These are phyloP conservation scores for Erannis defoliaria DNA, from an alignment of 2,888 invertebrate species.

Conservation along the genomic window DNA sequence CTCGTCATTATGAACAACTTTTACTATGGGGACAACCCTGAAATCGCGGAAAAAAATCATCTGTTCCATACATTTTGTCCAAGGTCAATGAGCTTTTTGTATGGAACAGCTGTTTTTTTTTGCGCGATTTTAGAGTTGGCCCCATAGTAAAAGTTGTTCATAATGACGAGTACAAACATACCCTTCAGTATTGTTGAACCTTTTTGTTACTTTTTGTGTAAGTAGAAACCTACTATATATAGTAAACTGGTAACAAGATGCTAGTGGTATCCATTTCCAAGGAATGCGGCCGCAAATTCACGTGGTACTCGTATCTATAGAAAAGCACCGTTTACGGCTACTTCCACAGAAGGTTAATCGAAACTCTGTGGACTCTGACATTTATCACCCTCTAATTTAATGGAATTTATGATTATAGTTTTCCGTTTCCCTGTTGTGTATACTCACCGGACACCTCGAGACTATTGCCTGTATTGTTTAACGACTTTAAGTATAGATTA, in stretches of 20 bases:
- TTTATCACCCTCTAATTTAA: constrained; percentile 63
- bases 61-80: no score
- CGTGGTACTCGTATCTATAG: constrained; percentile 42
- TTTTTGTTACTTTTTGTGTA: no score
- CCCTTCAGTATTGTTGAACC: no score
- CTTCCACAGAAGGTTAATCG: constrained; percentile 56
- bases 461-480: constrained; percentile 45
- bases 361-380: constrained; percentile 55
- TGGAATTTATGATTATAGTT: constrained; percentile 55
- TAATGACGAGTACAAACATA: no score
- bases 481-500: constrained; percentile 47
- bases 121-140: no score
- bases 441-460: constrained; percentile 46
- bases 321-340: constrained; percentile 44
- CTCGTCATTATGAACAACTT: no score
- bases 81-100: no score
- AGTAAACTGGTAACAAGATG: constrained; percentile 6
- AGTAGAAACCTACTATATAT: no score
- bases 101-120: no score
- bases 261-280: constrained; percentile 42
- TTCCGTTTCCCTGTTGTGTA: constrained; percentile 43
- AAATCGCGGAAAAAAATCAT: no score
- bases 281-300: constrained; percentile 43
- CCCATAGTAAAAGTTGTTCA: no score
- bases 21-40: no score